Percentiles rank a stretch among this genome's conserved stretches.
Conservation (phyloP, 2,888 invertebrate genomes). For the Ethmia dodecea region DNA sequence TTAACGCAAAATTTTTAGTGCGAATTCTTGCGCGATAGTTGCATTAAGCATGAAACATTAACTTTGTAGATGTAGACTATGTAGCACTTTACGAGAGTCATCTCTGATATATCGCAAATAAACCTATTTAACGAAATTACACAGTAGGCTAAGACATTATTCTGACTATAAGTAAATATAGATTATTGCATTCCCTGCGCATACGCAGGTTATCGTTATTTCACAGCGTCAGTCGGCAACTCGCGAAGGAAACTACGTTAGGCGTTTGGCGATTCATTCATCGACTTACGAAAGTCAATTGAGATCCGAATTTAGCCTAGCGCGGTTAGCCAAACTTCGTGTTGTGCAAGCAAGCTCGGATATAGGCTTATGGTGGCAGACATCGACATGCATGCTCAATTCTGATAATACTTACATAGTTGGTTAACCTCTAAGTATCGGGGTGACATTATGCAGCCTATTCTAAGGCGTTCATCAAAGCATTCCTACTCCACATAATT, state of each 20-base stretch:
- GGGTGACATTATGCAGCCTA: no score
- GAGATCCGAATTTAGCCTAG: constrained; percentile 60
- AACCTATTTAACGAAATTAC: constrained; percentile 21
- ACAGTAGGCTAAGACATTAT: constrained; percentile 1
- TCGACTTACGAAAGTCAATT: constrained; percentile 62
- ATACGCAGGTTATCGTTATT: constrained; percentile 3
- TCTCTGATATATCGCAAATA: constrained; percentile 18
- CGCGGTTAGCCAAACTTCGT: constrained; percentile 42
- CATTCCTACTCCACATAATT: no score
- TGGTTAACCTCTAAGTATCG: no score
- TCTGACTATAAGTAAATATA: not conserved
- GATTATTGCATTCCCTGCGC: not conserved
- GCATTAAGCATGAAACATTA: not conserved
- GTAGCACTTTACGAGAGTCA: constrained; percentile 22
- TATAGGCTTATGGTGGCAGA: no score
- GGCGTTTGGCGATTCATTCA: constrained; percentile 48
- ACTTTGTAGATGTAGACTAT: constrained; percentile 19
- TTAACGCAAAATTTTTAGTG: no score
- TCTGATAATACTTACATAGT: no score
- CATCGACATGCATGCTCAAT: no score
- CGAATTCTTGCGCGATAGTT: no score
- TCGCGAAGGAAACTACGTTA: constrained; percentile 30
- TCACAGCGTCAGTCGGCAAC: constrained; percentile 28
- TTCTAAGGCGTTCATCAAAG: no score
- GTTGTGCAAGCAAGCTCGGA: constrained; percentile 38